These are phyloP conservation scores for Eueremaeus valkanovi DNA, from an alignment of 2,888 invertebrate species.

Conservation along the genomic window DNA sequence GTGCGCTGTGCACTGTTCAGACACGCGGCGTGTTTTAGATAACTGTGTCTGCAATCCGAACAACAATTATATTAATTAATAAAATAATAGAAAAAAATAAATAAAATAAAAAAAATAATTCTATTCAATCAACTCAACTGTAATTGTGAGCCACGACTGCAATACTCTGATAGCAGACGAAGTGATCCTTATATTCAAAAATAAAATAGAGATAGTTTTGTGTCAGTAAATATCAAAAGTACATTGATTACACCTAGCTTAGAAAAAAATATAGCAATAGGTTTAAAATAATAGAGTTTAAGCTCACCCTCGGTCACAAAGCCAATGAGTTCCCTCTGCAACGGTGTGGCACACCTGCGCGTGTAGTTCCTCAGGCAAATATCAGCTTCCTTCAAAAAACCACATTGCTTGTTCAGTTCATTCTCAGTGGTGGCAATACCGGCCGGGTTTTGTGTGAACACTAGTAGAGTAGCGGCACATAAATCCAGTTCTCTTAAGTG, in stretches of 20 bases:
- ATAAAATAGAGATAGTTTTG: too few species aligned
- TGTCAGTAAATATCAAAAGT: too few species aligned
- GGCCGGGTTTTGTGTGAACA: conserved; percentile 47
- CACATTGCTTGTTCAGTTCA: conserved; percentile 47
- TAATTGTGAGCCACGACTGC: conserved; percentile 46
- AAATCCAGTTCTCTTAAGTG: too few species aligned
- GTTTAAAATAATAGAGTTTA: too few species aligned
- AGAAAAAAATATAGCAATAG: too few species aligned
- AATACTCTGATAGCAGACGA: conserved; percentile 47
- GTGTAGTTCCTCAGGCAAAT: conserved; percentile 47
- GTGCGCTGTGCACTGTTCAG: conserved; percentile 43
- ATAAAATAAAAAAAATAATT: not conserved
- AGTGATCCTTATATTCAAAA: too few species aligned
- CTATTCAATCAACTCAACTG: conserved; percentile 13
- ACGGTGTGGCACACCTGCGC: conserved; percentile 45
- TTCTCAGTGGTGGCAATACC: conserved; percentile 46
- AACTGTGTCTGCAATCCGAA: conserved; percentile 43
- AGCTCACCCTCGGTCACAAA: conserved; percentile 47
- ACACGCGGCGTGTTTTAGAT: conserved; percentile 47
- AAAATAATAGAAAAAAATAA: too few species aligned
- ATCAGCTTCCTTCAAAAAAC: conserved; percentile 47
- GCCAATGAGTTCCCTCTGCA: conserved; percentile 47
- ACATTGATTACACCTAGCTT: too few species aligned
- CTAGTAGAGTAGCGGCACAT: conserved; percentile 47
- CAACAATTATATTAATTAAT: too few species aligned